Conservation (phyloP, 2,113 vertebrate species). For the Marmota monax region DNA sequence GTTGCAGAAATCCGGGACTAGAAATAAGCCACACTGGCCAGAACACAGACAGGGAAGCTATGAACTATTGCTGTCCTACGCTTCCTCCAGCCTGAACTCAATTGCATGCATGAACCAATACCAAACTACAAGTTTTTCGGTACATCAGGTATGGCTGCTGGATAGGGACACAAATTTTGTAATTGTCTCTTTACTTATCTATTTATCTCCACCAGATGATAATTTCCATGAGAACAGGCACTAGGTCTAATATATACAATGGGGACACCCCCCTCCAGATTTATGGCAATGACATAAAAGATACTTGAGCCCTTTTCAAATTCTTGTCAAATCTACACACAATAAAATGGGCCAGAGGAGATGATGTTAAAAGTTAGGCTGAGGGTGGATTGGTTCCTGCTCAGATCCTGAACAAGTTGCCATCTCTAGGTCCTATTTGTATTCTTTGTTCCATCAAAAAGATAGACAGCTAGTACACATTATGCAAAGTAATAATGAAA, state of each 20-base stretch:
- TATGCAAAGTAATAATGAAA: constrained; percentile 11
- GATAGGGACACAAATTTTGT: background rate
- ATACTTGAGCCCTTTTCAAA: background rate
- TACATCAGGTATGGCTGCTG: background rate
- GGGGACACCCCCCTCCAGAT: background rate
- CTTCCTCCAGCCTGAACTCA: background rate
- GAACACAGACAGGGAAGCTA: background rate
- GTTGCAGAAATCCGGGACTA: background rate
- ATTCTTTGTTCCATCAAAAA: background rate
- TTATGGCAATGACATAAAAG: background rate
- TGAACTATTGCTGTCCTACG: background rate
- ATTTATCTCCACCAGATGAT: background rate
- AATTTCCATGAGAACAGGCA: background rate
- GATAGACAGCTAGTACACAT: background rate
- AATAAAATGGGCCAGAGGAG: background rate
- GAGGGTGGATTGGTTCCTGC: background rate
- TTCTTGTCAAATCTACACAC: background rate
- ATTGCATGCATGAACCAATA: background rate
- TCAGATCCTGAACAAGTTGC: background rate
- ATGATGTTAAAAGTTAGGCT: background rate
- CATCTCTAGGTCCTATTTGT: background rate
- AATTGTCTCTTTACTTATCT: background rate
- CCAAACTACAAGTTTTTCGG: background rate
- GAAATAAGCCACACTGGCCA: background rate
- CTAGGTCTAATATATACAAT: background rate